Evolutionary conservation across 2,113 vertebrate species (phyloP), one percentile per base, ranked within the genome.

Genomic region (Pachycephala philippinensis): DNA sequence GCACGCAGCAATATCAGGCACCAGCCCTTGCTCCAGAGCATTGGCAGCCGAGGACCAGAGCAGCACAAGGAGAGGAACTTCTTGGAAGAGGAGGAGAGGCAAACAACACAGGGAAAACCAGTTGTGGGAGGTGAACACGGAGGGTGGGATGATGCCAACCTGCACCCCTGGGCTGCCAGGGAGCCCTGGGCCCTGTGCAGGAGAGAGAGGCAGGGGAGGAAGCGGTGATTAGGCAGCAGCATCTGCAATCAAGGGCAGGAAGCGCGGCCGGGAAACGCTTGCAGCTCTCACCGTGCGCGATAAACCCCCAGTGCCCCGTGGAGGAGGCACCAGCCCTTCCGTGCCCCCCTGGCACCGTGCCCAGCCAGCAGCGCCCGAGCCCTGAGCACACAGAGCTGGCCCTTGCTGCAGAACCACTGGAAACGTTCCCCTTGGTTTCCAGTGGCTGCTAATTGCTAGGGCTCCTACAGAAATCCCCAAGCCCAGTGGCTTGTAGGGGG

Each of bases 221-320:
- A 97, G 87, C 2, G 10, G 39, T 90, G 93, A 94, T 95, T 85
- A 95, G 74, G 24, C 77, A 83, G 54, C 90, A 91, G 74, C 66
- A 75, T 78, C 74, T 95, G 90, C 70, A 91, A 92, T 95, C 92
- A 95, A 37, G 95, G 22, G 89, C 95, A 97, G 96, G 97, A 97
- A 97, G 70, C 8, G 1, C 17, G 22, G 4, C 54, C 42, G 12
- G 96, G 91, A 93, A 92, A 50, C 4, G 37, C 79, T 92, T 13
- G 10, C 45, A 12, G 78, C 71, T 61, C 93, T 47, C 7, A 19
- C 68, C 1, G 3, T 3, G 21, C 0, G 1, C 0, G 92, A 97
- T 94, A 93, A 96, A 54, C 31, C 0, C 44, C 1, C 6, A 40
- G 79, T 53, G 63, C 89, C 72, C 83, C 3, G 1, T 0, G 11